Evolutionary conservation across 2,797 vertebrate genomes (phyloP), one percentile per base, ranked within the genome.

Genomic region (Silurus aristotelis): DNA sequence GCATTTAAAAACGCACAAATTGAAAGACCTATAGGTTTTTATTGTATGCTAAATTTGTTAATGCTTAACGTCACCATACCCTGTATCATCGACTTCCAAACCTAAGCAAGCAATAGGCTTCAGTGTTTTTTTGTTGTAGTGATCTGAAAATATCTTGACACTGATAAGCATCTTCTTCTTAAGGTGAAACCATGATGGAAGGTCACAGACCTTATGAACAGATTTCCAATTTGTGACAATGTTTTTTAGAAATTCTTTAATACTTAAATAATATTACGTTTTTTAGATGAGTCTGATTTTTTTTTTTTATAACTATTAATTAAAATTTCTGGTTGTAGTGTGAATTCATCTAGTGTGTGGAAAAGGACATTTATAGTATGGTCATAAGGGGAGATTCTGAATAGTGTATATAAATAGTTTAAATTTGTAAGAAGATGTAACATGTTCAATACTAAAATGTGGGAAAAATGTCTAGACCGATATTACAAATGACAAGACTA

Each of bases 381-480:
- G 43, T n/a, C 12, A 48, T 48, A 5, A 48, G 67, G 31, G 27
- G 14, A 31, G 66, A 4, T 38, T 38, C 38, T 38, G 38, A 52
- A 52, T 52, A 52, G 1, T 52, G 48, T 52, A 56, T 22, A 17
- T 22, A 14, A 70, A n/a, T 61, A 52, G n/a, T 27, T 22, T 38
- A 27, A 10, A 55, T 72, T 80, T 80, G 56, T 72, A 72, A 19
- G 22, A 73, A 71, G 56, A 84, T 10, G n/a, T n/a, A 55, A 63
- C 19, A 64, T 27, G 13, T 52, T 63, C 17, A 63, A 25, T 66
- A 38, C 43, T 85, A 27, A 13, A 38, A 38, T 38, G 38, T 38
- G 3, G 38, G 38, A 38, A 38, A 38, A 38, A 38, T 43, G 31
- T 46, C 31, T 56, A 55, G 15, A 72, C 48, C 46, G 48, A 56